Base-by-base conservation (phyloP, 2,113 vertebrate genomes). In the Pionites leucogaster region DNA sequence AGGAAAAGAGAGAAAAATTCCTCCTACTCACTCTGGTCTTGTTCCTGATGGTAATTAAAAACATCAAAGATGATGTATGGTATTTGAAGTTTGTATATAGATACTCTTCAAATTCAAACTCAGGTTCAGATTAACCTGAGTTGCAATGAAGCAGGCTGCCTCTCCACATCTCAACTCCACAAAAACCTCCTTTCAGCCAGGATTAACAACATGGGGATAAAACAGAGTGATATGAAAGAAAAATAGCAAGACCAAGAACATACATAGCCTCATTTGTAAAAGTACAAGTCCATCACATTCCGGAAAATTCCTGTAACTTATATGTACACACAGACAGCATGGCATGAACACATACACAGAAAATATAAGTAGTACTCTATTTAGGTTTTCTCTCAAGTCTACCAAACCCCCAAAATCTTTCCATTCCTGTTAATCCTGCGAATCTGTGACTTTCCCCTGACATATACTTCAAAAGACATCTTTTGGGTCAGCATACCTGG, bases 41-140 rank as follows among this genome's bases (percentile, higher is more conserved):
- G 37, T 18, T 96, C 42, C 69, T 90, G 76, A 44, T 83, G 50
- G 60, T 90, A 84, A 96, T 94, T 78, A 95, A 88, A 69, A 44
- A 78, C 62, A 93, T 93, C 76, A 91, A 72, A 88, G 64, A 86
- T 4, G 23, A 83, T 0, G 2, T 24, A 55, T 37, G 82, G 35
- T 63, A 82, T 84, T 93, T 94, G 86, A 95, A 81, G 72, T 79
- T 92, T 88, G 69, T 68, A 60, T 55, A 68, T 7, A 71, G 76
- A 81, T 25, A 52, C 29, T 63, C 74, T 81, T 86, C 50, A 49
- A 93, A 74, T 95, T 86, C 46, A 86, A 68, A 81, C 44, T 90
- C 33, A 29, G 33, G 55, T 74, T 82, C 68, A 70, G 80, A 86
- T 92, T 62, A 90, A 81, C 44, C 39, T 42, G 47, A 69, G 47